These are phyloP conservation scores for Megaceryle maxima DNA, from an alignment of 2,113 vertebrate genomes.

Conservation along the genomic window DNA sequence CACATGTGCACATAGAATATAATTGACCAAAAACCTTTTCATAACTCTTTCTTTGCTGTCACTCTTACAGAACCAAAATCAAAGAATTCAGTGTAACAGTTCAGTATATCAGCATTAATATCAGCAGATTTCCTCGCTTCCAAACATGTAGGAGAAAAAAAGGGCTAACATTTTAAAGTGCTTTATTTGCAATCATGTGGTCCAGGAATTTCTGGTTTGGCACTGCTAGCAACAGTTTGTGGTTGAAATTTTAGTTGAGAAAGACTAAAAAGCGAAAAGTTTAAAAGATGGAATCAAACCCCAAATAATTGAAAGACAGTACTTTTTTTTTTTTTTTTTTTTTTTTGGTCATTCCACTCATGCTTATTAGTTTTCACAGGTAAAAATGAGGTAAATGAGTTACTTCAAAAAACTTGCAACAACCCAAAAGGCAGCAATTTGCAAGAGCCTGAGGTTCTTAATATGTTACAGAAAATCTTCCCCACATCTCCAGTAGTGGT, in stretches of 20 bases:
- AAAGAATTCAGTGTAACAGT: neutral
- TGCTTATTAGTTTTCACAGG: neutral
- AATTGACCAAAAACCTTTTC: neutral
- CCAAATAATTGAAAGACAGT: neutral
- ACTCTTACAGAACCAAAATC: neutral
- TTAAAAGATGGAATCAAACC: neutral
- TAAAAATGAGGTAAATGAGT: neutral
- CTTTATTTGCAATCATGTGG: neutral
- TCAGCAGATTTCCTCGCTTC: neutral
- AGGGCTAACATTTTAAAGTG: neutral
- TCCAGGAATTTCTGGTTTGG: neutral
- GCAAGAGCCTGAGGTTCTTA: neutral
- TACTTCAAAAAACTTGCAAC: neutral
- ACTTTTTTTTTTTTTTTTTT: rapidly evolving
- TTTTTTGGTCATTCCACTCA: neutral
- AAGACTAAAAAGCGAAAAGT: neutral
- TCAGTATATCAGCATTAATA: neutral
- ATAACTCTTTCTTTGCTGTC: neutral
- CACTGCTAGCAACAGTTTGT: neutral
- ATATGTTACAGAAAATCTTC: neutral
- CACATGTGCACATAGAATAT: neutral
- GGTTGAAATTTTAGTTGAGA: neutral
- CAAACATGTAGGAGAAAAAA: neutral
- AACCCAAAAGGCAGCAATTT: neutral
- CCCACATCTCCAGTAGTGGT: neutral